Evolutionary conservation across 1,140 invertebrate species (phyloP).

Genomic region (Pinna nobilis): DNA sequence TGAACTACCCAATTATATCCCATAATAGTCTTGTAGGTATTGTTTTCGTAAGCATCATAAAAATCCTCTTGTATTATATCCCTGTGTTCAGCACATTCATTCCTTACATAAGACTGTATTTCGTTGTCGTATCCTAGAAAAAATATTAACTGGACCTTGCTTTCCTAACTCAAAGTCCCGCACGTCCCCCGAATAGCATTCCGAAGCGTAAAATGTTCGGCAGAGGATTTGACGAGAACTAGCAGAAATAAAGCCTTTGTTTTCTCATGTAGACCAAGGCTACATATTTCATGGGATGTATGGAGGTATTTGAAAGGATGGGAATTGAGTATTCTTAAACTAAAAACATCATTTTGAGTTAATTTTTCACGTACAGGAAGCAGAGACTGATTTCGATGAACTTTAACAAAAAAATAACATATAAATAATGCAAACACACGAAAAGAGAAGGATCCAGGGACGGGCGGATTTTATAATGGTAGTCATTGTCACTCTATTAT

Average conservation of each 20-base stretch:
- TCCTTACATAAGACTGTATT: neutral
- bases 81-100: neutral
- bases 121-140: slow-evolving; percentile 6
- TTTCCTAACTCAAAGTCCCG: slow-evolving; percentile 1
- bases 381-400: too few relatives aligned
- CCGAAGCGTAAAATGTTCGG: neutral
- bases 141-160: slow-evolving; percentile 5
- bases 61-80: slow-evolving; percentile 34
- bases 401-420: too few relatives aligned
- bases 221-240: slow-evolving; percentile 16
- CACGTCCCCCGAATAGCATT: slow-evolving; percentile 20
- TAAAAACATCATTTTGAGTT: too few relatives aligned
- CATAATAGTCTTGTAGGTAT: slow-evolving; percentile 36
- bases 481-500: too few relatives aligned
- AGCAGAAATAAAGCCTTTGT: neutral
- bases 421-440: too few relatives aligned
- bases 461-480: too few relatives aligned
- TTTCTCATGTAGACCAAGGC: too few relatives aligned
- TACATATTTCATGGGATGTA: too few relatives aligned
- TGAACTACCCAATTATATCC: slow-evolving; percentile 21
- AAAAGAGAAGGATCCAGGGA: too few relatives aligned
- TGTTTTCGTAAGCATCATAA: slow-evolving; percentile 21
- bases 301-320: too few relatives aligned
- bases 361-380: too few relatives aligned
- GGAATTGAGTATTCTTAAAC: too few relatives aligned